Evolutionary conservation across 2,888 invertebrate genomes (phyloP), one percentile per base, ranked within the genome.

Genomic region (Nomada fucata): DNA sequence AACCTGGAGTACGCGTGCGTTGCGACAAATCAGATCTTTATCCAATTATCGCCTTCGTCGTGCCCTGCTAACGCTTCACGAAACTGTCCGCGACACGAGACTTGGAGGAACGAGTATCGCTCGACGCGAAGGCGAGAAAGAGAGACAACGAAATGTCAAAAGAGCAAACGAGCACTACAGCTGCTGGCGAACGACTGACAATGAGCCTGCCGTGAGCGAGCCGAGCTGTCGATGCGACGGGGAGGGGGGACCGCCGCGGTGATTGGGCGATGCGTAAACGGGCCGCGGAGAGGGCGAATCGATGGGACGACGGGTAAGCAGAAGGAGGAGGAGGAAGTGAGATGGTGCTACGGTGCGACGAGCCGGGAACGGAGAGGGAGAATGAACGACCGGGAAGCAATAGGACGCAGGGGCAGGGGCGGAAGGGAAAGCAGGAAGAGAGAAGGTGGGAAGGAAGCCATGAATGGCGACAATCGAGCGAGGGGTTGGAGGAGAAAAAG

Each of bases 181-280:
- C 85, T 82, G 87, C 81, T 91, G 91, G 89, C 88, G 78, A 88
- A 90, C 91, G 90, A 93, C 92, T 93, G 92, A 91, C 91, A 90
- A 88, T 90, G 86, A 86, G 86, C 81, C 83, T 68, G 84, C 84
- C 85, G 86, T 83, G 78, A 77, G 84, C 80, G 84, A 85, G 72
- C 76, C 72, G 79, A 80, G 77, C 80, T 70, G 82, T 15, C 50
- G 59, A 15, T 15, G 29, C 13, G 53, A 23, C 1, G 74, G 23
- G 59, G 74, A 42, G 23, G 69, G 60, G 36, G 70, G 36, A 50
- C 18, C 61, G 78, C 52, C 55, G 60, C 60, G 57, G 47, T 53
- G 74, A 68, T 59, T 71, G 55, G 65, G 50, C 65, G 70, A 72
- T 63, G 67, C 53, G 82, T 69, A 68, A 72, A 67, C 13, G 70